Conservation (phyloP, 2,888 invertebrate genomes). For the Bellardia bayeri region DNA sequence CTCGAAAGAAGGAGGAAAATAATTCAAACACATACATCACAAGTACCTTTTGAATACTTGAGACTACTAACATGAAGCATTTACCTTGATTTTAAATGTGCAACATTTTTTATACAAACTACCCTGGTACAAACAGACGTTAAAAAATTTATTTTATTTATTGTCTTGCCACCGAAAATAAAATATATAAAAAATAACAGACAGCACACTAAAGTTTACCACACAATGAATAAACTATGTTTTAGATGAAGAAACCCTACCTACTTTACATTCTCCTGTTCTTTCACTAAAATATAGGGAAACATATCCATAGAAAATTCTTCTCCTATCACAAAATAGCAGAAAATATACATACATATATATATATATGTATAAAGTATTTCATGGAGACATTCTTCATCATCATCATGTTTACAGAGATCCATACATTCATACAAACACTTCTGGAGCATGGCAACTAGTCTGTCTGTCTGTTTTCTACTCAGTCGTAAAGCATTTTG, state of each 20-base stretch:
- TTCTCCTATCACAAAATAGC: conserved; percentile 4
- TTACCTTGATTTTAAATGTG: conserved; percentile 62
- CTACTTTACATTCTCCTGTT: conserved; percentile 29
- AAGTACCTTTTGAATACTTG: conserved; percentile 52
- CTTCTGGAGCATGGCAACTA: neutral
- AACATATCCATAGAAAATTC: conserved; percentile 19
- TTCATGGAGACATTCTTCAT: conserved; percentile 63
- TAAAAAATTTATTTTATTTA: conserved; percentile 69
- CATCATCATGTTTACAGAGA: conserved; percentile 48
- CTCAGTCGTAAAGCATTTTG: conserved; percentile 48
- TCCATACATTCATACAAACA: neutral
- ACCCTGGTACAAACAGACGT: neutral
- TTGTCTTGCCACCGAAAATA: conserved; percentile 62
- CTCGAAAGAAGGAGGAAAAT: neutral
- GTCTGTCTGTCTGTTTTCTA: conserved; percentile 6
- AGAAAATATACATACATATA: conserved; percentile 1
- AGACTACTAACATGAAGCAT: conserved; percentile 63
- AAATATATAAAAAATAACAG: conserved; percentile 26
- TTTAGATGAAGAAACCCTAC: conserved; percentile 32
- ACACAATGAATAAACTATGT: conserved; percentile 61
- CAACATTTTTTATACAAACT: conserved; percentile 33
- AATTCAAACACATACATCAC: conserved; percentile 23
- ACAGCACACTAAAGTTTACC: conserved; percentile 44
- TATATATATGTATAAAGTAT: conserved; percentile 41
- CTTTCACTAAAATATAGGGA: neutral